Evolutionary conservation across 2,113 vertebrate species (phyloP), one percentile per base, ranked within the genome.

Genomic region (Pimephales promelas): DNA sequence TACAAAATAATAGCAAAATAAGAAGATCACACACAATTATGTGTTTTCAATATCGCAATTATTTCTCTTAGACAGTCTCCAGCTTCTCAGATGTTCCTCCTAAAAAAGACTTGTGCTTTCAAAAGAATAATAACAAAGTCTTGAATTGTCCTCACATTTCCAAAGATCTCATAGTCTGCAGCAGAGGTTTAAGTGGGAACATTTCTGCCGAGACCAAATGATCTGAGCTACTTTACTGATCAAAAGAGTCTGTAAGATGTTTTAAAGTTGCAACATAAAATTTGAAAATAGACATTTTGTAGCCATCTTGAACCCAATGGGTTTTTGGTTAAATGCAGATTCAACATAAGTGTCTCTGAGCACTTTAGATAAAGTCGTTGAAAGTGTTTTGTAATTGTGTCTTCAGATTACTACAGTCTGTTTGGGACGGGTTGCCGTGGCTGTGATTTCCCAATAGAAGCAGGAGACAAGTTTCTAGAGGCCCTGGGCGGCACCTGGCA

Each of bases 381-480:
- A 43, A 5, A 31, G 16, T 18, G 49, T 20, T 72, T 18, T 64
- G 28, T 73, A 31, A 20, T 31, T 79, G 26, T 68, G 3, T 28
- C 11, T 14, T 47, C 92, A 99, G 98, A 99, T 92, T 99, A 96
- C 87, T 97, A 98, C 85, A 92, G 91, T n/a, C 91, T 98, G 82
- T 99, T 98, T 20, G 97, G 97, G 85, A 96, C 97, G 0, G 96
- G 94, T 89, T 99, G 98, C 90, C 96, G 90, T 1, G 98, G 98
- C 83, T 99, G 98, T 79, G 97, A 99, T 86, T 99, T 98, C 89
- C 97, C 98, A 83, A 98, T 99, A 64, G 98, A 99, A 92, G 97
- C 98, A 2, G 98, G 98, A 10, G 98, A 99, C 90, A 96, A 96
- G 89, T 99, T 99, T 88, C 93, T 99, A 86, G 96, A 99, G 86